Evolutionary conservation across 2,888 invertebrate genomes (phyloP).

Genomic region (Oeneis ivallda): DNA sequence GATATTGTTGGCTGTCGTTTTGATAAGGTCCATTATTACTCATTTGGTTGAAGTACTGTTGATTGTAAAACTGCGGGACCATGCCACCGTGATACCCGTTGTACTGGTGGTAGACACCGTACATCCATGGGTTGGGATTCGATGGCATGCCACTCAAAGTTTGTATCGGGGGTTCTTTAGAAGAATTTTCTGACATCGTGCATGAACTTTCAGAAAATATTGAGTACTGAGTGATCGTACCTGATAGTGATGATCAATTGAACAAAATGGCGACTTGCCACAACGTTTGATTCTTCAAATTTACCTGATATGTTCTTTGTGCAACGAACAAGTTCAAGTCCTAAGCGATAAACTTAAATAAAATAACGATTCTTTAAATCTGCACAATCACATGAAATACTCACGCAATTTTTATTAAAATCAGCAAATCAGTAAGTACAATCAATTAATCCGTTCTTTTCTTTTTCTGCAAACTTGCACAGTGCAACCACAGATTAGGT

Average conservation of each 20-base stretch:
- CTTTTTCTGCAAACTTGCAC: too few relatives aligned
- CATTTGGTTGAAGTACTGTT: constrained; percentile 73
- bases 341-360: background rate
- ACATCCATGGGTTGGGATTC: constrained; percentile 73
- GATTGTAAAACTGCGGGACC: constrained; percentile 77
- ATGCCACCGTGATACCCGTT: constrained; percentile 70
- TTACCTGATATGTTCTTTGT: constrained; percentile 23
- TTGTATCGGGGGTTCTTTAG: constrained; percentile 74
- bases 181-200: constrained; percentile 65
- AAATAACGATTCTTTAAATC: background rate
- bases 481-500: too few relatives aligned
- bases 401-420: background rate
- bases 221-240: too few relatives aligned
- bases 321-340: background rate
- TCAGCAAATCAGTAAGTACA: too few relatives aligned
- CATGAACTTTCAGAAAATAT: constrained; percentile 1
- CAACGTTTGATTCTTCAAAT: constrained; percentile 22
- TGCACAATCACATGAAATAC: constrained; percentile 15
- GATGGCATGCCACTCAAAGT: constrained; percentile 71
- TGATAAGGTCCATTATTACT: constrained; percentile 50
- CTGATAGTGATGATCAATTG: background rate
- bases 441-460: too few relatives aligned
- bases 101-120: constrained; percentile 67
- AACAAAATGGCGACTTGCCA: constrained; percentile 56
- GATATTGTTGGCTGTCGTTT: constrained; percentile 60